Base-by-base conservation (phyloP, 2,113 vertebrate genomes). In the Sceloporus undulatus region DNA sequence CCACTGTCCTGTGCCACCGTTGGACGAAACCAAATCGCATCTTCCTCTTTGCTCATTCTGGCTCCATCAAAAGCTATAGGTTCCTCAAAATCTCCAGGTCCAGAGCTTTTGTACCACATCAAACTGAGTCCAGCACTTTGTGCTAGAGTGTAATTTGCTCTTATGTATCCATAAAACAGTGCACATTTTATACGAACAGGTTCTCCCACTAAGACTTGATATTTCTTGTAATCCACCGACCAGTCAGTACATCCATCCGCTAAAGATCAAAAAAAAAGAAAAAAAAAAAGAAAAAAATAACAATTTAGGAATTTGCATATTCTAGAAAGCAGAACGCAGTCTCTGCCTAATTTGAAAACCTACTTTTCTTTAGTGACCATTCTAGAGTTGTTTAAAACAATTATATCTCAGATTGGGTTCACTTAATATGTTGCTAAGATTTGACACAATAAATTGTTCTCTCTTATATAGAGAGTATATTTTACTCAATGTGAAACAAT, bases 181-280 rank as follows among this genome's bases (percentile, higher is more conserved):
- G 98, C 98, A 80, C 98, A 99, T 96, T 99, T 99, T 96, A 99
- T 99, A 96, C 98, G 97, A 92, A 99, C 99, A 52, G 99, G 99
- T 95, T 99, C 98, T 94, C 99, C 98, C 85, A 98, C 96, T 94
- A 99, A 97, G 92, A 99, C 99, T 97, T 98, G 98, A 91, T 99
- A 99, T 95, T 99, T 99, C 97, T 99, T 98, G 97, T 99, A 99
- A 97, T 99, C 99, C 96, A 99, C 98, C 65, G 99, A 99, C 99
- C 99, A 99, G 91, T 99, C 99, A 9, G 98, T 99, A 96, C 99
- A 99, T 96, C 98, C 98, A 95, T 99, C 98, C 96, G 98, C 99
- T 99, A 95, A 62, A 96, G 95, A 89, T 93, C 82, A 94, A 88
- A 62, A 95, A 16, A 92, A 68, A 40, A 70, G 19, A 34, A 90